Conservation (phyloP, 2,888 invertebrate species). For the Fragum whitleyi region DNA sequence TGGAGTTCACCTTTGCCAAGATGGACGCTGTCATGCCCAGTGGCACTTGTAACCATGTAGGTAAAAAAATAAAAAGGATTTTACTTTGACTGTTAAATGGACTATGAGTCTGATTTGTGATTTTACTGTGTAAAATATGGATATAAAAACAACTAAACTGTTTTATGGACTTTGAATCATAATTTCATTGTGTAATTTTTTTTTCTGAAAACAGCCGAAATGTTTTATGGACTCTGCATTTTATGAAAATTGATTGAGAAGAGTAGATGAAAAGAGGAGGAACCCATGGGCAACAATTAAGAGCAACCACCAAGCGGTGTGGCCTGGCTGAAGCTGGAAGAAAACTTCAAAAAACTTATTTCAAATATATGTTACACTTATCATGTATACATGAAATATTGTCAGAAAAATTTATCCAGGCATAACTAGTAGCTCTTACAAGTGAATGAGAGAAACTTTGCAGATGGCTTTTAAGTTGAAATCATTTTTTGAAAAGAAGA, state of each 20-base stretch:
- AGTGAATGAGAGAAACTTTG: too few relatives aligned
- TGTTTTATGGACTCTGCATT: background rate
- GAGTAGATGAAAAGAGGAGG: background rate
- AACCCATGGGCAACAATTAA: background rate
- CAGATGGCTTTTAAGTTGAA: too few relatives aligned
- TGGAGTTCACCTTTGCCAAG: constrained; percentile 23
- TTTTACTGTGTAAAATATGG: background rate
- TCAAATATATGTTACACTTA: too few relatives aligned
- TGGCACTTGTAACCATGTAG: background rate
- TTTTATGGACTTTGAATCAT: too few relatives aligned
- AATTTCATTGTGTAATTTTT: too few relatives aligned
- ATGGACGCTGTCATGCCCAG: constrained; percentile 1
- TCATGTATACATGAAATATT: too few relatives aligned
- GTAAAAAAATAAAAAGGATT: background rate
- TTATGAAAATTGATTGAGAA: background rate
- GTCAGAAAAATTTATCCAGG: too few relatives aligned
- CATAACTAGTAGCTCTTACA: too few relatives aligned
- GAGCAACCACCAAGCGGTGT: background rate
- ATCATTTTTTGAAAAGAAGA: too few relatives aligned
- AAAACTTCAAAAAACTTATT: too few relatives aligned
- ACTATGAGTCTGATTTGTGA: background rate
- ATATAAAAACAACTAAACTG: background rate
- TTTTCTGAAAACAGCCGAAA: too few relatives aligned
- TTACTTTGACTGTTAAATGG: background rate
- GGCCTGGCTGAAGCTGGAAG: too few relatives aligned